Evolutionary conservation across 1,140 invertebrate species (phyloP), one percentile per base, ranked within the genome.

Genomic region (Drosophila ogumai): DNA sequence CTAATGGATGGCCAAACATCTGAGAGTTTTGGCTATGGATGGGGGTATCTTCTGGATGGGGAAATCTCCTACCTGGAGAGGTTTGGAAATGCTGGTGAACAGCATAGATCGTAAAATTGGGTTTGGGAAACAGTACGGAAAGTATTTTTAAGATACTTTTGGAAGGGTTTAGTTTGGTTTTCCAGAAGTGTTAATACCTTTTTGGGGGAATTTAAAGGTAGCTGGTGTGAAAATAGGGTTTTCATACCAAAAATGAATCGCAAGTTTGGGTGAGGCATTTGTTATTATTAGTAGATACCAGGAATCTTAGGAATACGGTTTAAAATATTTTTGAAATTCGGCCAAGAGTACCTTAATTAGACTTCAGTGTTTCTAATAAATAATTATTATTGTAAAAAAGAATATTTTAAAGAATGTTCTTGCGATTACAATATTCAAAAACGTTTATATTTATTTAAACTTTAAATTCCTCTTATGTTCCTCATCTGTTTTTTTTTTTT

Each of bases 1-100:
- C 81, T 84, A 85, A 84, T 77, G 81, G 73, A 84, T 81, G 74
- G 31, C 32, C 57, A 84, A 84, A 82, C 68, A 82, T 49, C 54
- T 36, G 56, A 64, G 44, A 32, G 44, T 43, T 40, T 55, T 38
- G 47, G n/a, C 22, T 22, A 15, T 38, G 19, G 17, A 19, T 8
- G 49, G 76, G 44, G 25, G 6, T 6, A 28, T 28, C 25, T 28
- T 6, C 5, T 28, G 25, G 25, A 28, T 28, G 25, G 25, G 25
- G 25, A 28, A 28, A 28, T 28, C 25, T 28, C 25, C 1, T 28
- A 28, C 25, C 25, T 28, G 25, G 5, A 28, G 25, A 58, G 12
- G 41, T 49, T 43, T 19, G 43, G 40, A 65, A 43, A 46, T 68
- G 43, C 32, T 25, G 32, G 19, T 58, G n/a, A 58, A 41, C 19